Percentiles rank a stretch among this genome's conserved stretches.
Evolutionary conservation across 2,797 vertebrate species (phyloP).

Genomic region (Smutsia gigantea): DNA sequence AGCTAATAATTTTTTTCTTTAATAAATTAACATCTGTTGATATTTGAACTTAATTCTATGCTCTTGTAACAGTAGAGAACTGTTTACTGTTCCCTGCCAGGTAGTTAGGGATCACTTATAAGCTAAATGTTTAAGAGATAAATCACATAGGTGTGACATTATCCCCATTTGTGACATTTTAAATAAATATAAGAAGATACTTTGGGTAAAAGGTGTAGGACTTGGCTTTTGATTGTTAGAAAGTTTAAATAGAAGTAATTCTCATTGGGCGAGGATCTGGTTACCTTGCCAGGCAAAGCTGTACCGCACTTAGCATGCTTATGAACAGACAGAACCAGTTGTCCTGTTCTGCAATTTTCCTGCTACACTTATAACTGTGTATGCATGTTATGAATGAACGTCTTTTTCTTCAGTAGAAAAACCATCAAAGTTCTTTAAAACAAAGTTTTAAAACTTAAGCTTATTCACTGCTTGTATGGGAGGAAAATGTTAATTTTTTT

Average conservation of each 20-base stretch:
- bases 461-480: neutral
- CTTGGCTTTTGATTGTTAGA: neutral
- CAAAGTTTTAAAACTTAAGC: neutral
- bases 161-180: neutral
- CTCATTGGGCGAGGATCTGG: neutral
- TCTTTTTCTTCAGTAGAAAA: neutral
- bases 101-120: neutral
- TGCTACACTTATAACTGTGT: neutral
- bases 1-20: neutral
- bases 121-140: neutral
- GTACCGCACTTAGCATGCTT: neutral
- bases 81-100: neutral
- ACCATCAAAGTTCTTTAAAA: neutral
- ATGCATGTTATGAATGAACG: neutral
- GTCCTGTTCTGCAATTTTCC: neutral
- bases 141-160: neutral
- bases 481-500: constrained; percentile 40
- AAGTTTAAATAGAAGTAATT: constrained; percentile 19
- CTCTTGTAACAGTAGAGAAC: neutral
- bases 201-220: neutral
- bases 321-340: neutral
- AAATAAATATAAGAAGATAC: neutral
- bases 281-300: neutral
- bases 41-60: neutral
- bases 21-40: neutral